Base-by-base conservation (phyloP, 2,888 invertebrate genomes). In the Pheosia gnoma region DNA sequence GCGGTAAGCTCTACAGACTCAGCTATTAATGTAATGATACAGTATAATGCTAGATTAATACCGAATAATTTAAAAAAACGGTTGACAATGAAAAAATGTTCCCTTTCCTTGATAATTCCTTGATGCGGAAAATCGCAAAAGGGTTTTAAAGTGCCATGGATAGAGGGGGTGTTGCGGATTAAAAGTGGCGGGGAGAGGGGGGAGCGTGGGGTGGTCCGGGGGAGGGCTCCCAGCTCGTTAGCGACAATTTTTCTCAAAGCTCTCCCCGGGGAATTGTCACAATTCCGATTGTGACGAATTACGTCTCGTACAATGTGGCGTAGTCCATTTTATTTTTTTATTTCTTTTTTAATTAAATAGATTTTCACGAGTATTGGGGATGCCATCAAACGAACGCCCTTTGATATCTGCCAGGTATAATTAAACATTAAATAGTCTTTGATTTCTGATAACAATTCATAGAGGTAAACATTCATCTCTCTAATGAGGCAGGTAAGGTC, bases 211-310 rank as follows among this genome's bases (percentile, higher is more conserved):
- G 57, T 51, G 63, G 71, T 68, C 5, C 13, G 70, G 76, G 66
- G 73, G 71, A 77, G 75, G 81, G 64, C 63, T 56, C 60, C 84
- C 85, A 90, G 92, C 91, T 92, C 92, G 91, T 91, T 93, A 92
- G 90, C 86, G 90, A 89, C 90, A 91, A 89, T 92, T 93, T 92
- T 92, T 91, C 91, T 91, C 90, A 91, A 91, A 92, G 91, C 90
- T 86, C 82, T 87, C 88, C 84, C 87, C 75, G 78, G 88, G 82
- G 90, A 88, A 90, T 91, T 87, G 91, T 91, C 87, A 91, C 89
- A 90, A 90, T 91, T 87, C 86, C 87, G 89, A 91, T 90, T 91
- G 89, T 91, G 90, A 92, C 87, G 90, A 91, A 91, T 92, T 91
- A 89, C 88, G 86, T 78, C 79, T 75, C 78, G 83, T 82, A 88